Evolutionary conservation across 2,113 vertebrate species (phyloP).

Genomic region (Centrocercus urophasianus): DNA sequence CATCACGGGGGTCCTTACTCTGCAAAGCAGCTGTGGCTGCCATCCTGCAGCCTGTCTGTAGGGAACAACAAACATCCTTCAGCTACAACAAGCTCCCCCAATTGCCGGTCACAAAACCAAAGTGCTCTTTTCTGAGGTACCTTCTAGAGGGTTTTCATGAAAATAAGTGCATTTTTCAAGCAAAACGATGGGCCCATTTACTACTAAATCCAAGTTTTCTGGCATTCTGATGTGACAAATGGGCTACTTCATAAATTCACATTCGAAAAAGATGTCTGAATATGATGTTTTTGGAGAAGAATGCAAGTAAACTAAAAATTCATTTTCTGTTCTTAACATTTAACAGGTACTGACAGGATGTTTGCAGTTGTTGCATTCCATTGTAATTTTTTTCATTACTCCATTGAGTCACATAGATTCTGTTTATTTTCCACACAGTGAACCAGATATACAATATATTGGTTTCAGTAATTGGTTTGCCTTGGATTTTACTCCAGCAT

Average conservation of each 20-base stretch:
- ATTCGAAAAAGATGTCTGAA: neutral
- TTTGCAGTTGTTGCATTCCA: neutral
- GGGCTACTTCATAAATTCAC: neutral
- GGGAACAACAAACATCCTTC: neutral
- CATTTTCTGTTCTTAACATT: neutral
- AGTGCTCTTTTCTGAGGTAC: neutral
- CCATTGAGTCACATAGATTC: neutral
- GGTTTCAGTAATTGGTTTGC: neutral
- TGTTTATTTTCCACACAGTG: neutral
- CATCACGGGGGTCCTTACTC: neutral
- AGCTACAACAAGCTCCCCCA: neutral
- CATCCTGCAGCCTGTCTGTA: accelerated
- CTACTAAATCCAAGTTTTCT: neutral
- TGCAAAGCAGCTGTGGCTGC: neutral
- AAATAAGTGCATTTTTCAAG: neutral
- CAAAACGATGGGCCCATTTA: neutral
- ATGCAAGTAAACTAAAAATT: neutral
- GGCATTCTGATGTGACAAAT: neutral
- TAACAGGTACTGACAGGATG: neutral
- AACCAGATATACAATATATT: neutral
- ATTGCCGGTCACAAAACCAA: neutral
- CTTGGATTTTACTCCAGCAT: neutral
- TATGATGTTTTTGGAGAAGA: neutral
- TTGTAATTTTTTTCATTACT: neutral
- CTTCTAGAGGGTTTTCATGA: neutral